Evolutionary conservation across 2,797 vertebrate species (phyloP), one percentile per base, ranked within the genome.

Genomic region (Neomorphus geoffroyi): DNA sequence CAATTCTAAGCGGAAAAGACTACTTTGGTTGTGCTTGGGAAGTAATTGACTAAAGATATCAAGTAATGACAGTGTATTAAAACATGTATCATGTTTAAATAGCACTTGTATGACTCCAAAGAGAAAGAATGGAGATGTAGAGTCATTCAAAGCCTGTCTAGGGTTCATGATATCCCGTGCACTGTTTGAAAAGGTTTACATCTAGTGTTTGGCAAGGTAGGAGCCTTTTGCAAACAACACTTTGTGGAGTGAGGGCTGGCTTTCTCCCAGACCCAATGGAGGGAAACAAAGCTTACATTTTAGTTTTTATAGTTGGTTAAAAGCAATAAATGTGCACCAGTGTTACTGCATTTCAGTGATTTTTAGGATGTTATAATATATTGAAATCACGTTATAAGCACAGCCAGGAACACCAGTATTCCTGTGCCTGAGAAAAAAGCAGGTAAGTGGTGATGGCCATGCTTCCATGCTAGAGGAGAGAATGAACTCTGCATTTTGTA

Each of bases 121-220:
- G 87, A 72, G 88, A 89, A 80, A 62, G 13, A 89, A 94, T 58
- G 65, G 57, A 82, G 53, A 90, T 87, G n/a, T 27, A 80, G 62
- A 92, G 61, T 80, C 45, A 56, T 91, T 94, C 67, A 94, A 67
- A 92, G 78, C 16, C 53, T 62, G 41, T 86, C 70, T 35, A 74
- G 53, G 30, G 60, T 87, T 94, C 86, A 87, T 93, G 71, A 61
- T 87, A 94, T 92, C 78, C 65, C 83, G 57, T 83, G 69, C 57
- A 58, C 74, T 85, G 46, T 87, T 96, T 91, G 12, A 93, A 96
- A 94, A 87, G 87, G 80, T 89, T 95, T 94, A 78, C 22, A 80
- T 91, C 80, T 94, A 90, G 94, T 93, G 93, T 91, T 94, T 97
- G 95, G 94, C 93, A 96, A 94, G 51, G 86, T 69, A 84, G 43